These are phyloP conservation scores for Strigamia transsilvanica DNA, from an alignment of 2,888 invertebrate genomes.

Conservation along the genomic window DNA sequence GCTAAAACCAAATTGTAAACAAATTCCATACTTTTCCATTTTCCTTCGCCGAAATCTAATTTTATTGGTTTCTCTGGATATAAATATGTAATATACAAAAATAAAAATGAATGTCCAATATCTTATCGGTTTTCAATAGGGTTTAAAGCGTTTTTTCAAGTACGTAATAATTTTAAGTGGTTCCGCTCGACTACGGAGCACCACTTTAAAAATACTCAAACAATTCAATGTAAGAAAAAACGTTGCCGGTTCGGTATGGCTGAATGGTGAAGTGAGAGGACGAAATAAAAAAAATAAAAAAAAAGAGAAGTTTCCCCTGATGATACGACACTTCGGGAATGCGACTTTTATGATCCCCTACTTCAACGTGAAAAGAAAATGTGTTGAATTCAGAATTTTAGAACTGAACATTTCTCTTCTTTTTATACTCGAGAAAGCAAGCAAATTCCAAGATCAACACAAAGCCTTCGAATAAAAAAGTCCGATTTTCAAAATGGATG, in stretches of 20 bases:
- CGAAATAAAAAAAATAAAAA: background rate
- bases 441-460: conserved; percentile 7
- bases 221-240: background rate
- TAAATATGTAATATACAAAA: too few species aligned
- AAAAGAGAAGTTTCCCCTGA: background rate
- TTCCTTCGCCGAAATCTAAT: too few species aligned
- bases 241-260: background rate
- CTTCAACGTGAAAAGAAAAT: conserved; percentile 15
- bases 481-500: background rate
- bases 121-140: too few species aligned
- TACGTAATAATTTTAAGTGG: too few species aligned
- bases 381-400: conserved; percentile 24
- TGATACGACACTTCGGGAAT: background rate
- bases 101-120: too few species aligned
- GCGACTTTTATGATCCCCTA: background rate
- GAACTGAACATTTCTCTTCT: conserved; percentile 19
- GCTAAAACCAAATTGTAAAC: too few species aligned
- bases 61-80: too few species aligned
- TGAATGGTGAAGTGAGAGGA: background rate
- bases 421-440: background rate
- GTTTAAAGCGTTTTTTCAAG: too few species aligned
- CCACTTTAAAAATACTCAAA: background rate
- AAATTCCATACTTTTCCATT: too few species aligned
- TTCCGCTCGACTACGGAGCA: background rate
- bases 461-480: background rate